A percentile compares a stretch with the other conserved stretches of the same genome.
Evolutionary conservation across 2,113 vertebrate genomes (phyloP).

Genomic region (Poeciliopsis retropinna): DNA sequence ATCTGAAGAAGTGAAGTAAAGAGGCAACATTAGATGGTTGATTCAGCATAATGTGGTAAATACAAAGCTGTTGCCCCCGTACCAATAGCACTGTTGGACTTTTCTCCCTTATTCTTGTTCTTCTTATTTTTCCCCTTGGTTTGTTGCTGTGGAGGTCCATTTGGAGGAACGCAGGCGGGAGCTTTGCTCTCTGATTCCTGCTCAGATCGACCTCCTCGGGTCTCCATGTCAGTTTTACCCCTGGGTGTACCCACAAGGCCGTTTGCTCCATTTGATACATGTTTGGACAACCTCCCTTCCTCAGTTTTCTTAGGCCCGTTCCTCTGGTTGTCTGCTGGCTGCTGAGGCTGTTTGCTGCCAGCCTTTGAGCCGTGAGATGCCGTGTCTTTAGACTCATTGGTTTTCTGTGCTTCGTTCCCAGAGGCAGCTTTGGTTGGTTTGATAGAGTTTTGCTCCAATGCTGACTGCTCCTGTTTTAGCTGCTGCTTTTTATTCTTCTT

Average conservation of each 20-base stretch:
- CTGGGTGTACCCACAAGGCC: slow-evolving; percentile 60
- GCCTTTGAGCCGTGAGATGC: slow-evolving; percentile 59
- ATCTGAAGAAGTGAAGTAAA: slow-evolving; percentile 75
- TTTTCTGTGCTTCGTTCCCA: slow-evolving; percentile 77
- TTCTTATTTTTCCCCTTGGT: slow-evolving; percentile 91
- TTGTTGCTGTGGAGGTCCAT: slow-evolving; percentile 85
- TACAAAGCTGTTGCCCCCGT: slow-evolving; percentile 39
- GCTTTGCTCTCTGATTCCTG: slow-evolving; percentile 70
- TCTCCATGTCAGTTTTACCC: slow-evolving; percentile 81
- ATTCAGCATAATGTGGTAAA: neutral
- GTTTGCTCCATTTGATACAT: slow-evolving; percentile 70
- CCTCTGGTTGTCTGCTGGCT: slow-evolving; percentile 62
- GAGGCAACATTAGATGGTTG: neutral
- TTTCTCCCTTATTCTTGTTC: slow-evolving; percentile 92
- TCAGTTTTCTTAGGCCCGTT: slow-evolving; percentile 72
- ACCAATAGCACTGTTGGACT: slow-evolving; percentile 88
- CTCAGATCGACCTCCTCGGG: slow-evolving; percentile 61
- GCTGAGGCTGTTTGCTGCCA: slow-evolving; percentile 68
- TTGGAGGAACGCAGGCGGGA: slow-evolving; percentile 50
- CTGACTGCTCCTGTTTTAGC: slow-evolving; percentile 69
- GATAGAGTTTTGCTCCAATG: slow-evolving; percentile 73
- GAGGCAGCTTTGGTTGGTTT: slow-evolving; percentile 71
- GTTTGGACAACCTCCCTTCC: slow-evolving; percentile 70
- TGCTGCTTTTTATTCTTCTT: slow-evolving; percentile 90
- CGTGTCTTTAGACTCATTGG: slow-evolving; percentile 69